Base-by-base conservation (phyloP, 2,888 invertebrate species). In the Odontocolon sp. region DNA sequence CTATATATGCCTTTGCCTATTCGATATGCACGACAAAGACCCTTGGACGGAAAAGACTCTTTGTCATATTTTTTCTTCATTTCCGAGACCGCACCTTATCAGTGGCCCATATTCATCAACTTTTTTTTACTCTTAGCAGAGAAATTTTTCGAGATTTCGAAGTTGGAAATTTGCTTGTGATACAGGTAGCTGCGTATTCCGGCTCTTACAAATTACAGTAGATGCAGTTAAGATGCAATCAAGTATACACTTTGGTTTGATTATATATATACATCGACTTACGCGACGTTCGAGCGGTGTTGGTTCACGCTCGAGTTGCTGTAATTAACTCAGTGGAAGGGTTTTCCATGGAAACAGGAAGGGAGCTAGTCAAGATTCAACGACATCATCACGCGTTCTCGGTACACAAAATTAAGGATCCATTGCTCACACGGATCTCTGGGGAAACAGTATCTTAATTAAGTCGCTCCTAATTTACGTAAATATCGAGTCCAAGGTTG, bases 321-420 rank as follows among this genome's bases (percentile, higher is more conserved):
- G 28, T 42, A 73, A 67, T 67, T 67, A 67, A 73, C 36, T 61
- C 67, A 45, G 61, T 61, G 45, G 56, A 45, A 61, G 61, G 47
- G 61, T 33, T 61, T 45, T 61, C 18, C 45, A 45, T 45, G 61
- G 45, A 33, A 61, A 61, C 61, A 21, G 61, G 31, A 61, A 26
- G 61, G 47, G 52, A 54, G 3, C n/a, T 33, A 16, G 38, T 21
- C 28, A 57, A 57, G 50, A 42, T 42, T 67, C 8, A 61, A 52
- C 54, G 54, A 28, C 36, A 52, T 36, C 31, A 33, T 63, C 45
- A 47, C 31, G 38, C 21, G 40, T 14, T 31, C 33, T 54, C 28
- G 11, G 31, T 54, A 31, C 54, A 31, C 21, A 70, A 63, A 52
- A 26, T 26, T 23, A 45, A 26, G 16, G 28, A 38, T 59, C 28